A percentile compares a stretch with the other conserved stretches of the same genome.
phyloP scores from a whole-genome alignment of 1,140 invertebrate species.

The Nasonia giraulti region DNA sequence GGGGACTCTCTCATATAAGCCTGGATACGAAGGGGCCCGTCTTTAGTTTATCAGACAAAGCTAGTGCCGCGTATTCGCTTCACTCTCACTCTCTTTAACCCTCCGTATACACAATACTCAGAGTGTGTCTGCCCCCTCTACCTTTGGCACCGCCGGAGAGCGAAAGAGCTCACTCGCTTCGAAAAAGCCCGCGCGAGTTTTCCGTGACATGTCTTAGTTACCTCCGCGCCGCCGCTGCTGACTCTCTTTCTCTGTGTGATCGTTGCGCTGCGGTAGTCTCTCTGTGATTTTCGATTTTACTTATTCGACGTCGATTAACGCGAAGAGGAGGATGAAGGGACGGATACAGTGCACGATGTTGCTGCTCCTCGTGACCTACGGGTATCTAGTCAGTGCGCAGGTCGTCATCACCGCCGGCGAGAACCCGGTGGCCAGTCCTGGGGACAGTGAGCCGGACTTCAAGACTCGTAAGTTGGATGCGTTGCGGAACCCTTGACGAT shows the following conservation, averaged over 20 bases:
- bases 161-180: not conserved
- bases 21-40: slow-evolving; percentile 68
- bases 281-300: not conserved
- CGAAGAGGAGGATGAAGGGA: not conserved
- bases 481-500: too few relatives aligned
- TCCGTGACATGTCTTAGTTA: slow-evolving; percentile 41
- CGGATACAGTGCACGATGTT: slow-evolving; percentile 21
- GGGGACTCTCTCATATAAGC: slow-evolving; percentile 70
- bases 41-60: slow-evolving; percentile 64
- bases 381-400: slow-evolving; percentile 47
- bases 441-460: slow-evolving; percentile 66
- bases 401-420: slow-evolving; percentile 53
- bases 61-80: not conserved
- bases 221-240: not conserved
- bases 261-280: not conserved
- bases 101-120: not conserved
- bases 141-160: not conserved
- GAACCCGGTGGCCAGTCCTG: slow-evolving; percentile 27
- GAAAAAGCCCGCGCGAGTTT: slow-evolving; percentile 40
- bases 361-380: not conserved
- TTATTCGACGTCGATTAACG: not conserved
- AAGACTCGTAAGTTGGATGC: slow-evolving; percentile 65
- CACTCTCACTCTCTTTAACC: not conserved
- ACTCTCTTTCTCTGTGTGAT: not conserved
- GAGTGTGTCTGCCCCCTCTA: not conserved